Evolutionary conservation across 2,888 invertebrate species (phyloP), one percentile per base, ranked within the genome.

Genomic region (Quadroppia sp.): DNA sequence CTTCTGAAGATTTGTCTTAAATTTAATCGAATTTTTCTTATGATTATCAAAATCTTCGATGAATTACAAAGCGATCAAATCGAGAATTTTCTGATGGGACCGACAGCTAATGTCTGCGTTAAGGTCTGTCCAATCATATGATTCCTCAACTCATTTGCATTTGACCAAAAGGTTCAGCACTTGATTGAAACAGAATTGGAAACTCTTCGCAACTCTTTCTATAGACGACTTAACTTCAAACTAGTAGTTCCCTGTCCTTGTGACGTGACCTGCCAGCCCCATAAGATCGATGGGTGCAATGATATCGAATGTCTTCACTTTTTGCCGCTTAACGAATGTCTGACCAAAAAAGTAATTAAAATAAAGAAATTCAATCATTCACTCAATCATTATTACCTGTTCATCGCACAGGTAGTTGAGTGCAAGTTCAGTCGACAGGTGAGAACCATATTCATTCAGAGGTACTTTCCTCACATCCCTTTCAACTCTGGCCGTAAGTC

Each of bases 341-440:
- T 84, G n/a, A 78, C 81, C 17, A 83, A 81, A 76, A 83, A 82
- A 80, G 83, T 83, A 48, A n/a, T n/a, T n/a, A n/a, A n/a, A n/a
- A n/a, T n/a, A n/a, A n/a, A n/a, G n/a, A n/a, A n/a, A 2, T 71
- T 70, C 73, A 72, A 20, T 61, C 32, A 56, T 15, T 78, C 79
- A n/a, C n/a, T n/a, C n/a, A n/a, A n/a, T n/a, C n/a, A n/a, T n/a
- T n/a, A n/a, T n/a, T n/a, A n/a, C n/a, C n/a, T n/a, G n/a, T n/a
- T n/a, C n/a, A n/a, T n/a, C n/a, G 20, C 48, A 25, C 77, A 83
- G 83, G 79, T 83, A 74, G 82, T 83, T n/a, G 81, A 81, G 76
- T 83, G 83, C 80, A 82, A 81, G 71, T 82, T 82, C 50, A 50
- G 45, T 76, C 77, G 83, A 72, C 79, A 82, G 75, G 79, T 83